Evolutionary conservation across 2,888 invertebrate species (phyloP).

Genomic region (Eilema depressum): DNA sequence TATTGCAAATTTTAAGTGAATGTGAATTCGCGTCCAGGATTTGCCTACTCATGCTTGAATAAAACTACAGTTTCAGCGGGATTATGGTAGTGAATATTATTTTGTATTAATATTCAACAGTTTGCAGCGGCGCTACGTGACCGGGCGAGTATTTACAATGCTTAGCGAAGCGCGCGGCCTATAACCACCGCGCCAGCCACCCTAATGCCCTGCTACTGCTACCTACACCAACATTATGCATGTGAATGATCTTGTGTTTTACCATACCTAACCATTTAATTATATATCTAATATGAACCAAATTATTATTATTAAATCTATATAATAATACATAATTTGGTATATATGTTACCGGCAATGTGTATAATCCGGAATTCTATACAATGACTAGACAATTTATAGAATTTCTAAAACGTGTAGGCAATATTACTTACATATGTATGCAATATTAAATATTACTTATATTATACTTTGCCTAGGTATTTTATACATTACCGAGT

Average conservation of each 20-base stretch:
- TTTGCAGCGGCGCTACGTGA: conserved; percentile 80
- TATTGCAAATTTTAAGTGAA: conserved; percentile 17
- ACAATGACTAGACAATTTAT: too few species aligned
- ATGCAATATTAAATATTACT: too few species aligned
- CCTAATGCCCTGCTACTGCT: conserved; percentile 49
- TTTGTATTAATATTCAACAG: conserved; percentile 84
- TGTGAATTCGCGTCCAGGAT: conserved; percentile 45
- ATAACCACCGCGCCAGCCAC: conserved; percentile 55
- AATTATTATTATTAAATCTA: too few species aligned
- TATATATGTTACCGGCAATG: too few species aligned
- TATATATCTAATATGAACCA: too few species aligned
- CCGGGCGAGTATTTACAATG: conserved; percentile 82
- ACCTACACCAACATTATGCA: conserved; percentile 60
- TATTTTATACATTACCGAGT: too few species aligned
- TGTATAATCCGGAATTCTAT: too few species aligned
- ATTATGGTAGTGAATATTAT: conserved; percentile 74
- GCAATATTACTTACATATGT: too few species aligned
- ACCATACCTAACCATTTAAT: conserved; percentile 24
- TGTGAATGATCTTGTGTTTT: conserved; percentile 59
- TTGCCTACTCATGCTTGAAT: conserved; percentile 60
- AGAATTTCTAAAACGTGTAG: too few species aligned
- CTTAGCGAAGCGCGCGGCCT: conserved; percentile 77
- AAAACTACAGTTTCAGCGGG: conserved; percentile 61
- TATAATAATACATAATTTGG: too few species aligned
- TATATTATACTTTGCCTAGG: too few species aligned